Conservation (phyloP, 1,140 invertebrate species). For the Drosophila parvula region DNA sequence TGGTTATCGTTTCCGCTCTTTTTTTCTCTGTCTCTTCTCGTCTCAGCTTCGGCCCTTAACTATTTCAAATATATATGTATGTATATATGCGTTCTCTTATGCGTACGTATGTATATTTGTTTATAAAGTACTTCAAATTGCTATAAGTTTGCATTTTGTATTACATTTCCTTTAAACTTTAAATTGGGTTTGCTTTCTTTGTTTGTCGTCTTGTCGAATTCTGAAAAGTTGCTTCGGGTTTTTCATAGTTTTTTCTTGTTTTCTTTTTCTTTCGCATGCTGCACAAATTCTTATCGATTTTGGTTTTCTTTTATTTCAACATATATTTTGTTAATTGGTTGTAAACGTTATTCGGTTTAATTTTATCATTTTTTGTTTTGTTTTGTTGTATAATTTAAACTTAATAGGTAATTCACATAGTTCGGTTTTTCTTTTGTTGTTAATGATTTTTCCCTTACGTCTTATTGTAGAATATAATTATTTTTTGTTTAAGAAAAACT, state of each 20-base stretch:
- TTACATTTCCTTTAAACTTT: slow-evolving; percentile 65
- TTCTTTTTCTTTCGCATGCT: slow-evolving; percentile 26
- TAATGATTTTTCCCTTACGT: slow-evolving; percentile 51
- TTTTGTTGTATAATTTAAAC: slow-evolving; percentile 64
- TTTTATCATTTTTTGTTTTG: slow-evolving; percentile 28
- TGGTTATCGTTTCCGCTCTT: slow-evolving; percentile 34
- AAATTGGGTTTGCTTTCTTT: slow-evolving; percentile 49
- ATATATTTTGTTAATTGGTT: slow-evolving; percentile 46
- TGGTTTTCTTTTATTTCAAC: slow-evolving; percentile 30
- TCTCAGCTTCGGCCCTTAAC: slow-evolving; percentile 48
- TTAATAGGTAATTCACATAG: slow-evolving; percentile 78
- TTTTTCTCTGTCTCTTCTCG: slow-evolving; percentile 34
- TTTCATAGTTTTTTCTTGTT: slow-evolving; percentile 13
- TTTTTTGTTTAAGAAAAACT: slow-evolving; percentile 72
- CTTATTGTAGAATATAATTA: slow-evolving; percentile 66
- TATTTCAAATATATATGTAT: slow-evolving; percentile 66
- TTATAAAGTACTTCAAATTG: slow-evolving; percentile 81
- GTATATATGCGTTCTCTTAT: slow-evolving; percentile 50
- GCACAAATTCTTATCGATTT: slow-evolving; percentile 25
- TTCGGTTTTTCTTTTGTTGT: slow-evolving; percentile 39
- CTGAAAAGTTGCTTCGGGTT: slow-evolving; percentile 29
- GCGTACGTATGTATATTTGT: slow-evolving; percentile 63
- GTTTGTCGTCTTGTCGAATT: slow-evolving; percentile 46
- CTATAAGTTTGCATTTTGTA: slow-evolving; percentile 81
- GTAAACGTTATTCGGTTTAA: slow-evolving; percentile 44